A percentile compares a stretch with the other conserved stretches of the same genome.
These are phyloP conservation scores for Polyploca ridens DNA, from an alignment of 2,888 invertebrate genomes.

Conservation along the genomic window DNA sequence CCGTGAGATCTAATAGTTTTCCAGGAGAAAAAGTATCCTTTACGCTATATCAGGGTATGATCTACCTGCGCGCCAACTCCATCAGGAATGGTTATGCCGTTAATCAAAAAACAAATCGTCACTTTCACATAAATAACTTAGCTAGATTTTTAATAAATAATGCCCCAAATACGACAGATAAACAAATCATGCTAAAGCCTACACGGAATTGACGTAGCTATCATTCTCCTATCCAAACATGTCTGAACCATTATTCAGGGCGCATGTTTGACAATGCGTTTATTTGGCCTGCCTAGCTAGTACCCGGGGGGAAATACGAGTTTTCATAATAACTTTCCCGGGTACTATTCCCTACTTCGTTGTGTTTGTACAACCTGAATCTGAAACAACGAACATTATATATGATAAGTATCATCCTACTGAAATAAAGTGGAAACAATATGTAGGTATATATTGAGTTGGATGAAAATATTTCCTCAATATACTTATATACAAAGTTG, in stretches of 20 bases:
- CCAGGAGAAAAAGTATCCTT: too few relatives aligned
- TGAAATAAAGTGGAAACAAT: not conserved
- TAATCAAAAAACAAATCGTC: too few relatives aligned
- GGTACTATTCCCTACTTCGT: too few relatives aligned
- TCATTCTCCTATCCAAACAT: slow-evolving; percentile 1
- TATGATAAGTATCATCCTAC: not conserved
- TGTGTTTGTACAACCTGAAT: not conserved
- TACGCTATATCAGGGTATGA: too few relatives aligned
- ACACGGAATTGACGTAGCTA: not conserved
- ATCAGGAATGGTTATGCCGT: too few relatives aligned
- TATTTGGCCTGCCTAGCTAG: not conserved
- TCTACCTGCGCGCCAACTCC: too few relatives aligned
- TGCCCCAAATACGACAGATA: not conserved
- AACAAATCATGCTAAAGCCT: not conserved
- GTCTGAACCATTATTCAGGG: slow-evolving; percentile 4
- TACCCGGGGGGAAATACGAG: not conserved
- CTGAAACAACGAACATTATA: not conserved
- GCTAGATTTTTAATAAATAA: not conserved
- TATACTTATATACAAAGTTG: too few relatives aligned
- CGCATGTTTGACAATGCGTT: not conserved
- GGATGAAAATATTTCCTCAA: too few relatives aligned
- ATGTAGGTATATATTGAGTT: too few relatives aligned
- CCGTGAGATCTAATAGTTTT: too few relatives aligned
- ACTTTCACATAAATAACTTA: too few relatives aligned
- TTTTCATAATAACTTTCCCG: not conserved